Evolutionary conservation across 1,140 invertebrate species (phyloP).

Genomic region (Lineus longissimus): DNA sequence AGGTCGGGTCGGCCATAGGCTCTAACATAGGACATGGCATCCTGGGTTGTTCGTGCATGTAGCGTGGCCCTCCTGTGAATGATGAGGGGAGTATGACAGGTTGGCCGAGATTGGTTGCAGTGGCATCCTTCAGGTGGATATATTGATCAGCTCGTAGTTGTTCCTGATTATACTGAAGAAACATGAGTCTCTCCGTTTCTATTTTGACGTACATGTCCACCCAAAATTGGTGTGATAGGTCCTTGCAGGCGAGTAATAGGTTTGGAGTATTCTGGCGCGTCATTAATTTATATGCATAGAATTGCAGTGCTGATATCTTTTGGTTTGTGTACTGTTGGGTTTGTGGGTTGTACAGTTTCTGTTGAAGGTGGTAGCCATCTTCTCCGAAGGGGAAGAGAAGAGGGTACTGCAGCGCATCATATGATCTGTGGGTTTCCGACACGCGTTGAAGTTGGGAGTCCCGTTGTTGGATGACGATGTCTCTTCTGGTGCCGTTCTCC

Average conservation of each 20-base stretch:
- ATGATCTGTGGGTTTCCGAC: background rate
- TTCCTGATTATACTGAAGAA: constrained; percentile 31
- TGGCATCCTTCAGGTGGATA: constrained; percentile 27
- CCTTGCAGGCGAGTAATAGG: constrained; percentile 36
- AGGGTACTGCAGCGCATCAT: constrained; percentile 9
- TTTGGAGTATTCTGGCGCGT: constrained; percentile 12
- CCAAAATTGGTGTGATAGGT: constrained; percentile 50
- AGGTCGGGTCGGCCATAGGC: constrained; percentile 49
- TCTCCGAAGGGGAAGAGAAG: background rate
- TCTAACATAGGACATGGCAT: background rate
- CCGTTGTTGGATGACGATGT: background rate
- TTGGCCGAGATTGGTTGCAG: constrained; percentile 32
- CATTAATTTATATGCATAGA: constrained; percentile 21
- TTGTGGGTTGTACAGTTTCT: background rate
- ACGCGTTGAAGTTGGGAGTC: background rate
- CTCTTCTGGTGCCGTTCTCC: background rate
- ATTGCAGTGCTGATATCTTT: constrained; percentile 10
- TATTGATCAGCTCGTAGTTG: constrained; percentile 29
- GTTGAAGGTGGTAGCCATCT: background rate
- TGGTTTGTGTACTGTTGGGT: background rate
- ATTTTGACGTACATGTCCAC: constrained; percentile 54
- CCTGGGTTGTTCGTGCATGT: background rate
- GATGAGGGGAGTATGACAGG: constrained; percentile 14
- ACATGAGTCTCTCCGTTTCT: constrained; percentile 38
- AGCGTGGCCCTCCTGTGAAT: constrained; percentile 3